Percentiles rank a stretch among this genome's conserved stretches.
Conservation (phyloP, 2,113 vertebrate genomes). For the Onychostoma macrolepis region DNA sequence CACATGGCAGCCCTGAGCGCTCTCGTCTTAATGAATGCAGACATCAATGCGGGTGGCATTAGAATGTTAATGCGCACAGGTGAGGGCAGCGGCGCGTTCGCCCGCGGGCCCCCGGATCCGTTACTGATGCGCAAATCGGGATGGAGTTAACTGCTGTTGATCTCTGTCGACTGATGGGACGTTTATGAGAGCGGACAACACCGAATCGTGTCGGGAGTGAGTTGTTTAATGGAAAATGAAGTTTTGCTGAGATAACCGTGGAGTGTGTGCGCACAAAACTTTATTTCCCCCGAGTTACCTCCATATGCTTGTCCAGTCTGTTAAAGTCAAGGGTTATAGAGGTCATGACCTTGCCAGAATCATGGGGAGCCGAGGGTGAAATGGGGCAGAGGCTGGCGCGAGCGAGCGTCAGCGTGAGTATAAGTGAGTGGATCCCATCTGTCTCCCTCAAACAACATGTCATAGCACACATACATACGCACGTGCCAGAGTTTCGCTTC, state of each 20-base stretch:
- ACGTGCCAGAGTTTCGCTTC: background rate
- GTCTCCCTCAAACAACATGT: constrained; percentile 49
- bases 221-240: constrained; percentile 21
- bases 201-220: background rate
- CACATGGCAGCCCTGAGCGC: constrained; percentile 64
- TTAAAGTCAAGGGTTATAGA: constrained; percentile 49
- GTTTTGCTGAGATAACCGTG: background rate
- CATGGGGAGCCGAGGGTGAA: constrained; percentile 15
- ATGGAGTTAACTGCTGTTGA: constrained; percentile 11
- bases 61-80: constrained; percentile 29
- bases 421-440: constrained; percentile 55
- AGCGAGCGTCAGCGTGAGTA: constrained; percentile 40
- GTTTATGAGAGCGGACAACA: constrained; percentile 15
- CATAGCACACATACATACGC: constrained; percentile 34
- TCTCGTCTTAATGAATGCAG: constrained; percentile 71
- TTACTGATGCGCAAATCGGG: background rate
- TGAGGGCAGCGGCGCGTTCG: background rate
- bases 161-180: background rate
- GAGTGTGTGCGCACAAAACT: background rate
- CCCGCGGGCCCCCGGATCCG: background rate
- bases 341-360: constrained; percentile 49
- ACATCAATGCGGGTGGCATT: constrained; percentile 45
- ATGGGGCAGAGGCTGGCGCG: background rate
- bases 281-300: background rate
- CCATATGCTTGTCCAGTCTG: constrained; percentile 57